These are phyloP conservation scores for Thelaira solivaga DNA, from an alignment of 2,888 invertebrate species.

Conservation along the genomic window DNA sequence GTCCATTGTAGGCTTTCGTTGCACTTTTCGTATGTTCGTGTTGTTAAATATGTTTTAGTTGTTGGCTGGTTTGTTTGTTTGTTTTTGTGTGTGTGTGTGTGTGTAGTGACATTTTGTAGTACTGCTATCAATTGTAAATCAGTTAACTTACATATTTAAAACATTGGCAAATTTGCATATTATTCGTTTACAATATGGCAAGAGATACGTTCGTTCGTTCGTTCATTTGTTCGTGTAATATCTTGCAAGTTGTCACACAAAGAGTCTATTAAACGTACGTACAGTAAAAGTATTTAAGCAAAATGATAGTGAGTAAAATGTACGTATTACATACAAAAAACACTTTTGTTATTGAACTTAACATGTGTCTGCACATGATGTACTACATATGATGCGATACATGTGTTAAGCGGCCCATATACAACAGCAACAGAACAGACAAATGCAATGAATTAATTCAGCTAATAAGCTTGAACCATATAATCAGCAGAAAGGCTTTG, in stretches of 20 bases:
- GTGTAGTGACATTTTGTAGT: slow-evolving; percentile 27
- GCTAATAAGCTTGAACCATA: too few relatives aligned
- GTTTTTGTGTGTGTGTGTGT: background rate
- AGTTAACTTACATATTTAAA: slow-evolving; percentile 24
- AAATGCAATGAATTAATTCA: too few relatives aligned
- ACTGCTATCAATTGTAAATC: slow-evolving; percentile 18
- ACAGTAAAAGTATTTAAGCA: too few relatives aligned
- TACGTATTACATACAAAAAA: too few relatives aligned
- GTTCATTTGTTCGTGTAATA: background rate
- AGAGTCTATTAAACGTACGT: background rate
- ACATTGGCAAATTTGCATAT: slow-evolving; percentile 47
- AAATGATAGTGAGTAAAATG: too few relatives aligned
- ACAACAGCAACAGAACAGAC: too few relatives aligned
- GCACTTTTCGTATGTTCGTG: background rate
- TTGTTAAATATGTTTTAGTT: too few relatives aligned
- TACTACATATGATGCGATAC: too few relatives aligned
- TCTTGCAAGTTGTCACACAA: background rate
- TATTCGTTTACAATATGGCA: slow-evolving; percentile 3
- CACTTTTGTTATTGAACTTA: too few relatives aligned
- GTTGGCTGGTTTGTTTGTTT: background rate
- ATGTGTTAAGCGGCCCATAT: too few relatives aligned
- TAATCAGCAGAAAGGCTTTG: too few relatives aligned
- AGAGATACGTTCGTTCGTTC: background rate
- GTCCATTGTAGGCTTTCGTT: background rate
- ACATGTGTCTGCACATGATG: too few relatives aligned